Evolutionary conservation across 2,113 vertebrate species (phyloP).

Genomic region (Oncorhynchus keta): DNA sequence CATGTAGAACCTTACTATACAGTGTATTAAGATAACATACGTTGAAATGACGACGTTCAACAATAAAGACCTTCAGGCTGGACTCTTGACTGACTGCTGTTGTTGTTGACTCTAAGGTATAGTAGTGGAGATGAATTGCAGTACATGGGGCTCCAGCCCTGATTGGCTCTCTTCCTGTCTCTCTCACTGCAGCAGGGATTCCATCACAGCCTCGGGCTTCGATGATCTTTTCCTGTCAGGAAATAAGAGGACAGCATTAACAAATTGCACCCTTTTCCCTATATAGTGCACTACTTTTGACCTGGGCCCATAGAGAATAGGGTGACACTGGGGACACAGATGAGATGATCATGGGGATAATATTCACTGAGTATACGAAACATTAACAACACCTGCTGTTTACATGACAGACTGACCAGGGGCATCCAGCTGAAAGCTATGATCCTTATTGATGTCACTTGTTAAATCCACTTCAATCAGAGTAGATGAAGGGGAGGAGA

Average conservation of each 20-base stretch:
- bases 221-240: constrained; percentile 89
- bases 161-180: neutral
- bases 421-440: too few species aligned
- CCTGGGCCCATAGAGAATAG: neutral
- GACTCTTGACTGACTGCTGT: constrained; percentile 11
- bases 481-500: too few species aligned
- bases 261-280: constrained; percentile 18
- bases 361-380: too few species aligned
- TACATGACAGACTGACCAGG: too few species aligned
- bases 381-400: too few species aligned
- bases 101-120: constrained; percentile 18
- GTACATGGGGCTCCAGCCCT: neutral
- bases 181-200: constrained; percentile 91
- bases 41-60: constrained; percentile 38
- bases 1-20: constrained; percentile 42
- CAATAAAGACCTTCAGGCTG: constrained; percentile 25
- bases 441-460: too few species aligned
- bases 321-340: too few species aligned
- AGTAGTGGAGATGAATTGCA: neutral
- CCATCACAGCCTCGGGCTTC: constrained; percentile 88
- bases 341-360: too few species aligned
- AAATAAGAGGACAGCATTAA: constrained; percentile 6
- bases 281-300: neutral
- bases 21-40: constrained; percentile 42
- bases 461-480: too few species aligned